Evolutionary conservation across 2,888 invertebrate species (phyloP), one percentile per base, ranked within the genome.

Genomic region (Arrhopalites spinosus): DNA sequence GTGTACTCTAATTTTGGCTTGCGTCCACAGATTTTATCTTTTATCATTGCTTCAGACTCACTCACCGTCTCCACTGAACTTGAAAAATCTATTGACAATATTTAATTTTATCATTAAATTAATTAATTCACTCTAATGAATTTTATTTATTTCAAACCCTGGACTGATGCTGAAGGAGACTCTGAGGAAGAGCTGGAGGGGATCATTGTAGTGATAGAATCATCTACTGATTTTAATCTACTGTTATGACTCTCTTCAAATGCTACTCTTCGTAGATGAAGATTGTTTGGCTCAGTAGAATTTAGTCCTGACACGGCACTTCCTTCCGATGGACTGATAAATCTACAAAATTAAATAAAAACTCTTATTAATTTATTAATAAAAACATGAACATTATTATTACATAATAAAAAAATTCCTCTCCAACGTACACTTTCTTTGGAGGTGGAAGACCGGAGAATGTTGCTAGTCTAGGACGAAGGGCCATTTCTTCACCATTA

Each of bases 101-200:
- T 8, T 17, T 29, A 30, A 1, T 30, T 27, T 17, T 27, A 61
- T 17, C 56, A 50, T 70, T 8, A 11, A 67, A 30, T 23, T 59
- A 70, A 70, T n/a, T 66, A 59, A 63, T 36, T 23, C 61, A 70
- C 5, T 20, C 50, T 50, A 50, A 50, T 3, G 3, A 20, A 11
- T 50, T 15, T 5, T n/a, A 5, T 5, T 50, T 50, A 50, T 23
- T 23, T 13, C 36, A 3, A 73, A 80, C 78, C 80, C 63, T 78
- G 29, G 17, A 30, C 30, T 1, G 64, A 67, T 45, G 70, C 78
- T 56, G 71, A 56, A 0, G 74, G 45, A 30, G 77, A 70, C 17
- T 25, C 73, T 20, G 81, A 78, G 8, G 74, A 68, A 30, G 81
- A 80, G 66, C 81, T 82, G 15, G 78, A 74, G 11, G 82, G 82